These are phyloP conservation scores for Sardina pilchardus DNA, from an alignment of 2,113 vertebrate genomes.

Conservation along the genomic window DNA sequence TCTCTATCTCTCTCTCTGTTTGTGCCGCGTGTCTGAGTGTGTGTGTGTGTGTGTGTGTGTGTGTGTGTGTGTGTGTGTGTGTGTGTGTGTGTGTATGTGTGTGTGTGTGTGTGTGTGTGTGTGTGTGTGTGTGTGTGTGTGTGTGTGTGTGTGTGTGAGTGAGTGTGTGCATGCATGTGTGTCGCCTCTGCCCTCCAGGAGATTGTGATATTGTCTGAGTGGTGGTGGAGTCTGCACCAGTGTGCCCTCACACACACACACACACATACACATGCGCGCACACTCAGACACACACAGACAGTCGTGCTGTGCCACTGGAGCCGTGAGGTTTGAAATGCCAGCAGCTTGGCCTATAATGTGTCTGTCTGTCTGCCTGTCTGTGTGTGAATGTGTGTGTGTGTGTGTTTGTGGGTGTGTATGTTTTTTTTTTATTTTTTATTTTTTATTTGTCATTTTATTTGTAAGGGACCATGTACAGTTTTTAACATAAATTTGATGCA, in stretches of 20 bases:
- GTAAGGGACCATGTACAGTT: too few species aligned
- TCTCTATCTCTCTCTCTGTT: slow-evolving; percentile 37
- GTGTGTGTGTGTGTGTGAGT: neutral
- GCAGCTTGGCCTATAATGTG: slow-evolving; percentile 54
- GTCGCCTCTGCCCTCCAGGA: slow-evolving; percentile 39
- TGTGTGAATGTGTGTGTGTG: neutral
- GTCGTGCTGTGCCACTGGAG: slow-evolving; percentile 38
- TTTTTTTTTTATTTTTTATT: too few species aligned
- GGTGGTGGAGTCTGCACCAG: slow-evolving; percentile 66
- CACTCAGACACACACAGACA: slow-evolving; percentile 47
- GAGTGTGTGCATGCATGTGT: neutral
- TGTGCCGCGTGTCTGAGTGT: neutral
- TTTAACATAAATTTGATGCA: too few species aligned
- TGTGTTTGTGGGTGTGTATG: neutral
- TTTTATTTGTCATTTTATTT: too few species aligned
- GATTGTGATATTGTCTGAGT: slow-evolving; percentile 73
- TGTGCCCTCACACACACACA: slow-evolving; percentile 35
- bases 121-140: neutral
- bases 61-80: neutral
- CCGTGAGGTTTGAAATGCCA: slow-evolving; percentile 51
- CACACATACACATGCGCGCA: slow-evolving; percentile 16
- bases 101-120: too few species aligned
- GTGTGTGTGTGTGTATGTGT: neutral
- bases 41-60: neutral
- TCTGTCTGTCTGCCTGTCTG: neutral